A percentile compares a stretch with the other conserved stretches of the same genome.
Evolutionary conservation across 2,113 vertebrate species (phyloP).

Genomic region (Cyphomyrus plagiostoma): DNA sequence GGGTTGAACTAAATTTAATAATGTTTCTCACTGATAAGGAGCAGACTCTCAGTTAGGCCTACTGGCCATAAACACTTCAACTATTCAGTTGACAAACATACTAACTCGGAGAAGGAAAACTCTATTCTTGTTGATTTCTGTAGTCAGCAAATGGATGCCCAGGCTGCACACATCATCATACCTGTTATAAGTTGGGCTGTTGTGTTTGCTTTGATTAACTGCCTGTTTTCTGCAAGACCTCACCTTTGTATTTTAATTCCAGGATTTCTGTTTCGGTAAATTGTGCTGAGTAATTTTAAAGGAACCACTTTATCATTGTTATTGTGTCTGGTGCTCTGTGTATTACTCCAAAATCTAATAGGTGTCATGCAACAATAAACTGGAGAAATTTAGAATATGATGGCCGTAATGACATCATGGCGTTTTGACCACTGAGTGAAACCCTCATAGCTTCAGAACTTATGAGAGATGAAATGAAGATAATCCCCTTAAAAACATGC

Average conservation of each 20-base stretch:
- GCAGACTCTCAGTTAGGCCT: background rate
- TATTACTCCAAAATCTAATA: background rate
- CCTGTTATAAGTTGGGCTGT: background rate
- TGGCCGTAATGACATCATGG: background rate
- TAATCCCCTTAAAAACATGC: background rate
- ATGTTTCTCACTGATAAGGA: background rate
- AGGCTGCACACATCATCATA: background rate
- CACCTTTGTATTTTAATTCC: background rate
- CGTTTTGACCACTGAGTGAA: background rate
- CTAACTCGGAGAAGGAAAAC: background rate
- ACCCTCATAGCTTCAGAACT: background rate
- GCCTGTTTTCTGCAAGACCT: background rate
- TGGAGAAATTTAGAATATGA: background rate
- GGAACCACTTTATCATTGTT: background rate
- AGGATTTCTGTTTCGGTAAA: background rate
- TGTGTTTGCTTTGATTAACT: background rate
- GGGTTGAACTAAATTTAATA: background rate
- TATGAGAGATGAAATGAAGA: background rate
- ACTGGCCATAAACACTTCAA: background rate
- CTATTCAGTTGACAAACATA: background rate
- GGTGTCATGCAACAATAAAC: background rate
- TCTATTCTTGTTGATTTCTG: background rate
- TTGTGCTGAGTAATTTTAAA: background rate
- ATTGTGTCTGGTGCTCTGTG: background rate
- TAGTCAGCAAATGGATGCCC: background rate